Percentiles rank a stretch among this genome's conserved stretches.
These are phyloP conservation scores for Schlechtendalia chinensis DNA, from an alignment of 1,140 invertebrate genomes.

Conservation along the genomic window DNA sequence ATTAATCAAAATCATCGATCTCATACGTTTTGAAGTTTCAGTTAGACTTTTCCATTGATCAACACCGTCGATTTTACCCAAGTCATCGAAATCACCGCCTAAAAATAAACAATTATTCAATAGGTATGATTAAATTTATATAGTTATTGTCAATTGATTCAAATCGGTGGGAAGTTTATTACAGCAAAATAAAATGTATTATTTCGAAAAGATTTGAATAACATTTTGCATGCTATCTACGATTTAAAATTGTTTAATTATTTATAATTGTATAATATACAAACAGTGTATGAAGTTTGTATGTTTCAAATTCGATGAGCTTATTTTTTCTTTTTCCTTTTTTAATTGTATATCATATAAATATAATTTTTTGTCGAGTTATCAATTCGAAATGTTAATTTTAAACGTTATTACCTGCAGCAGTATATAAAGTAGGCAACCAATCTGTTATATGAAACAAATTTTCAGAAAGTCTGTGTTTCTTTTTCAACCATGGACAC, in stretches of 20 bases:
- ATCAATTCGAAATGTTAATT: too few species aligned
- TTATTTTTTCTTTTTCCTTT: too few species aligned
- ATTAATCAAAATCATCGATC: constrained; percentile 69
- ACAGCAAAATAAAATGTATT: too few species aligned
- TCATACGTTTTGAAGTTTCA: constrained; percentile 56
- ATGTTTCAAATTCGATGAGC: too few species aligned
- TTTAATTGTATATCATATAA: too few species aligned
- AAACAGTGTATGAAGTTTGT: too few species aligned
- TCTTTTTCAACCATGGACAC: constrained; percentile 57
- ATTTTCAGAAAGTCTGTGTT: constrained; percentile 56
- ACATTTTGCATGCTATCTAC: too few species aligned
- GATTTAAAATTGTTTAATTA: too few species aligned
- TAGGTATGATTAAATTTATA: background rate
- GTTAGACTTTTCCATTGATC: constrained; percentile 64
- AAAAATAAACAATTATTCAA: constrained; percentile 41
- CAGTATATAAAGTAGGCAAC: constrained; percentile 66
- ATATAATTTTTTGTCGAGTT: too few species aligned
- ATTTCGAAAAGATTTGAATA: too few species aligned
- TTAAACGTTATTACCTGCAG: constrained; percentile 56
- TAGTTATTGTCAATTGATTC: background rate
- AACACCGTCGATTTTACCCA: constrained; percentile 62
- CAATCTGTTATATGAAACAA: constrained; percentile 63
- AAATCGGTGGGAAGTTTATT: too few species aligned
- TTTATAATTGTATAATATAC: too few species aligned
- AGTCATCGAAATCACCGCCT: constrained; percentile 59